A percentile compares a stretch with the other conserved stretches of the same genome.
phyloP scores from a whole-genome alignment of 2,888 invertebrate genomes.

The Trisateles emortualis region DNA sequence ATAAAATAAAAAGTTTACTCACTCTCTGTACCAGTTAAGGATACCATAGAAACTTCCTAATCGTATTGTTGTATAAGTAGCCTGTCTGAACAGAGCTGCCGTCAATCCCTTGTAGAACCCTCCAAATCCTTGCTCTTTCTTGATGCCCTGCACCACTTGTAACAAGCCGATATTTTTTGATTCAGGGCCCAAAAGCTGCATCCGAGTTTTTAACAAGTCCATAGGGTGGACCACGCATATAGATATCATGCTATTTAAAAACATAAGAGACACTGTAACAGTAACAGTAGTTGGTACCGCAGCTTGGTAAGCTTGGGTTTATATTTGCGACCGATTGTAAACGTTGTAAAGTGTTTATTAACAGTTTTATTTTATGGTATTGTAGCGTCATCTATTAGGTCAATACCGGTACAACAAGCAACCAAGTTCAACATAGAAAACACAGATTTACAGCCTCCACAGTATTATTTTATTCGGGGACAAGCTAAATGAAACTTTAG shows the following conservation, averaged over 20 bases:
- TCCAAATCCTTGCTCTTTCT: constrained; percentile 93
- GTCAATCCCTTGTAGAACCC: constrained; percentile 96
- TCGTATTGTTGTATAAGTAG: constrained; percentile 98
- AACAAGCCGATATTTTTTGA: constrained; percentile 89
- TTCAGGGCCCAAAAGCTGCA: constrained; percentile 81
- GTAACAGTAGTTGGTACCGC: no score
- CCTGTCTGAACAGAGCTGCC: constrained; percentile 96
- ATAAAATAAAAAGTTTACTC: constrained; percentile 12
- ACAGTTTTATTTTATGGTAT: no score
- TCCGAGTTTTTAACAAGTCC: constrained; percentile 68
- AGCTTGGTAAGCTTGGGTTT: no score
- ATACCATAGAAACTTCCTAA: constrained; percentile 96
- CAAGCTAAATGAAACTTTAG: no score
- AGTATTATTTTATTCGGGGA: no score
- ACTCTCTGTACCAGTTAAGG: constrained; percentile 80
- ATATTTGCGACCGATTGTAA: no score
- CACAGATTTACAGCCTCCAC: no score
- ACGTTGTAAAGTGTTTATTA: no score
- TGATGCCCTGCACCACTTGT: constrained; percentile 90
- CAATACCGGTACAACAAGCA: no score
- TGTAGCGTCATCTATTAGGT: no score
- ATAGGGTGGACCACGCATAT: constrained; percentile 65
- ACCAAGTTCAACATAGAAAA: no score
- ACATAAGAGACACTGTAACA: not conserved
- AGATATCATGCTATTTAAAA: constrained; percentile 57